Base-by-base conservation (phyloP, 2,888 invertebrate species). In the Cheilosia pagana region DNA sequence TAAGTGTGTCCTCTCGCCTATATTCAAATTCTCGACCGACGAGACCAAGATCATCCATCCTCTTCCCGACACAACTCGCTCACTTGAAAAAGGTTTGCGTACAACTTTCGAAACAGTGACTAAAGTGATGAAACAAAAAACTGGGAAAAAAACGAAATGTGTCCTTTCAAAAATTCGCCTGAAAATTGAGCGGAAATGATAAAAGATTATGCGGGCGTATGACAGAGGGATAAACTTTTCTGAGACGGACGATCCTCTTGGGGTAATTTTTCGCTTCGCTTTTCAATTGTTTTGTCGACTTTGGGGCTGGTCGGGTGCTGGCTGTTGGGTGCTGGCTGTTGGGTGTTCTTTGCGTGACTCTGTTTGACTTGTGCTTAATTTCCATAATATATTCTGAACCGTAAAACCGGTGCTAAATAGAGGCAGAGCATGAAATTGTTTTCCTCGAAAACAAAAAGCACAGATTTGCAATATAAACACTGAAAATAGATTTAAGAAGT, bases 101-200 rank as follows among this genome's bases (percentile, higher is more conserved):
- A 50, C 57, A 57, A 28, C 43, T 75, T 57, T 50, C 19, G 23
- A 41, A 68, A 65, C 65, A 48, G 50, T 65, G 65, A 57, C 65
- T 65, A 41, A 31, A 70, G 35, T 19, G 21, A 10, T 14, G 35
- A 45, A 14, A 43, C 3, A 31, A 19, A 35, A 35, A 23, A 53
- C n/a, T n/a, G n/a, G n/a, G n/a, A n/a, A 3, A 6, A 12, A 31
- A 16, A 31, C 10, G 4, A 52, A 8, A 28, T 28, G 52, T 52
- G 21, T 50, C 7, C 19, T 55, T 23, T 2, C 25, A 45, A 57
- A 57, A 70, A 50, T 50, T 19, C n/a, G 10, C 41, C 41, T 52
- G 67, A 67, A 76, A 76, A 76, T 67, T 67, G 48, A 76, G 57
- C 65, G 67, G 67, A 76, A 67, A 76, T 67, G 59, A 76, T 76